A percentile compares a stretch with the other conserved stretches of the same genome.
Evolutionary conservation across 2,888 invertebrate species (phyloP).

Genomic region (Drosophila greeni): DNA sequence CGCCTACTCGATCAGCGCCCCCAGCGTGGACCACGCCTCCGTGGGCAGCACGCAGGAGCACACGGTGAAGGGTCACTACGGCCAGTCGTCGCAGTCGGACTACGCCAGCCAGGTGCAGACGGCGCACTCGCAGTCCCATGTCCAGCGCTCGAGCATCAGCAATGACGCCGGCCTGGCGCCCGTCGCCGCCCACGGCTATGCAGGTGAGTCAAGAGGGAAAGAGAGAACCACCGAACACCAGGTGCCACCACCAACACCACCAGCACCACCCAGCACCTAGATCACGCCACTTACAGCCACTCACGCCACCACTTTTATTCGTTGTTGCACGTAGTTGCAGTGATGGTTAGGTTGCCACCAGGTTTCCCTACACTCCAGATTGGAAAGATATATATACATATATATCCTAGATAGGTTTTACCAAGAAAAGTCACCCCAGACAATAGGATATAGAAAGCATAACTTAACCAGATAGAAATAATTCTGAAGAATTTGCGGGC

Average conservation of each 20-base stretch:
- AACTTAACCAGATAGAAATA: not conserved
- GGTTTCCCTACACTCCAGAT: not conserved
- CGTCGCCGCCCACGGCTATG: constrained; percentile 56
- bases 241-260: not conserved
- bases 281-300: constrained; percentile 16
- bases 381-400: not conserved
- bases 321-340: constrained; percentile 32
- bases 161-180: constrained; percentile 77
- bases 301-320: constrained; percentile 8
- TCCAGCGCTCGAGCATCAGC: constrained; percentile 78
- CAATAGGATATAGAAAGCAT: not conserved
- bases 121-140: constrained; percentile 78
- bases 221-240: not conserved
- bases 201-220: constrained; percentile 47
- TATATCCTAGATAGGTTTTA: not conserved
- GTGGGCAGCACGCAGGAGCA: constrained; percentile 78
- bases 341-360: constrained; percentile 10
- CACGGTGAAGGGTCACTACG: constrained; percentile 78
- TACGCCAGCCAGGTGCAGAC: constrained; percentile 78
- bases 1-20: constrained; percentile 78
- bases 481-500: not conserved
- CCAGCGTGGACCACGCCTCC: constrained; percentile 77
- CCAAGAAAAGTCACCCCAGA: not conserved
- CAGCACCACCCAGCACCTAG: constrained; percentile 10
- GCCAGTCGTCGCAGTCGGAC: constrained; percentile 78